These are phyloP conservation scores for Phalacrocorax pelagicus DNA, from an alignment of 2,113 vertebrate genomes.

Conservation along the genomic window DNA sequence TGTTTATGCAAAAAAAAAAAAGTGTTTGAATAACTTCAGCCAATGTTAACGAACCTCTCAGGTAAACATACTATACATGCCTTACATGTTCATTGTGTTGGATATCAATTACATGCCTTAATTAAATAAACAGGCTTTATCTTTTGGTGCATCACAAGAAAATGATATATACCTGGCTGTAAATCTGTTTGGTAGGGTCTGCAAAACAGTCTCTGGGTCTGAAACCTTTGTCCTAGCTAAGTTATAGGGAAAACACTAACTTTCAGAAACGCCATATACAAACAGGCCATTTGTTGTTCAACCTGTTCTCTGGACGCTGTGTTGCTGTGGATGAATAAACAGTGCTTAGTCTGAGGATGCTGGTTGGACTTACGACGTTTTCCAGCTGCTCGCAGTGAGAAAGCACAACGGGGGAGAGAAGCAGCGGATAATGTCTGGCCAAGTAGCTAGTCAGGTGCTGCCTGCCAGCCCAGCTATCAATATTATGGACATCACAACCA, in stretches of 20 bases:
- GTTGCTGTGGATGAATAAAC: not conserved
- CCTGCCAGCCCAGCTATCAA: not conserved
- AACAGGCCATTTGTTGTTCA: not conserved
- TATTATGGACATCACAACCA: not conserved
- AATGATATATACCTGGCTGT: not conserved
- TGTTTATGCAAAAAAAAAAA: not conserved
- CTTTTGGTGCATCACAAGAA: not conserved
- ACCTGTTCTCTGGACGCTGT: not conserved
- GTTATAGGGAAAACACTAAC: not conserved
- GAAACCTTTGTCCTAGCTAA: not conserved
- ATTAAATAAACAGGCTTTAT: not conserved
- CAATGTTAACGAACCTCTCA: not conserved
- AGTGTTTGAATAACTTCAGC: not conserved
- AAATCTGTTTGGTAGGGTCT: not conserved
- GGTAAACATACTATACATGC: not conserved
- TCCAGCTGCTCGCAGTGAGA: not conserved
- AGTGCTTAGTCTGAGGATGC: not conserved
- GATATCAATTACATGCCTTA: not conserved
- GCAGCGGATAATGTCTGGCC: not conserved
- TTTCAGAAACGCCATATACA: not conserved
- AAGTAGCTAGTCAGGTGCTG: not conserved
- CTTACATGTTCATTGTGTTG: not conserved
- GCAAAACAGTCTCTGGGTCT: not conserved
- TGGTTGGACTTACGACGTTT: not conserved
- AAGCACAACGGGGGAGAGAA: not conserved